Evolutionary conservation across 2,888 invertebrate species (phyloP), one percentile per base, ranked within the genome.

Genomic region (Hybos culiciformis): DNA sequence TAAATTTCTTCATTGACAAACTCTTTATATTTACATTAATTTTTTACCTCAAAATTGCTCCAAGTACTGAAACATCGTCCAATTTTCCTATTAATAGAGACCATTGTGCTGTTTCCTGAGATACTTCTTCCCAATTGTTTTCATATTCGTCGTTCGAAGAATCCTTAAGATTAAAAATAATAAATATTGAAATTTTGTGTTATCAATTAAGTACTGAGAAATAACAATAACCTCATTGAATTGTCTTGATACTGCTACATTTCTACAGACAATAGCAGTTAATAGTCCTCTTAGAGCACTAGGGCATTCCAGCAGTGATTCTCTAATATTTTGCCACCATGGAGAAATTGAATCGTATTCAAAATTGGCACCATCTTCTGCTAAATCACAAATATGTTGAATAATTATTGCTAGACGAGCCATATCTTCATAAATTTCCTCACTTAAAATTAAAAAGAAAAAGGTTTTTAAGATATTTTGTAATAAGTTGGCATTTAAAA

Each of bases 51-150:
- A 67, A 47, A 33, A 64, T 61, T 15, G 64, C 62, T 9, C 82
- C 80, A 12, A 92, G 70, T 42, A 87, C 73, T 3, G 90, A 78
- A 48, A 90, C 75, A 60, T 93, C 91, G 62, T 93, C 92, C 37
- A 93, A 70, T 69, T 91, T 91, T 42, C 84, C 85, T 32, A 88
- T 82, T 2, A 93, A 68, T 38, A 88, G 68, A 14, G 83, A 82
- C 86, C 93, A 93, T 58, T 83, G 80, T 33, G 88, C 83, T 54
- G 80, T 78, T 58, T 93, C 93, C 51, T 83, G 77, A 2, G 87
- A 83, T 41, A 91, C 76, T 41, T 80, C 78, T 60, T 87, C 87
- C 86, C 87, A 91, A 34, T 73, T 67, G 38, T 72, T 78, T 23
- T 72, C 74, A 20, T 78, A 78, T 20, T 67, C 68, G 44, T 62